Base-by-base conservation (phyloP, 2,113 vertebrate species). In the Dermatemys mawii region DNA sequence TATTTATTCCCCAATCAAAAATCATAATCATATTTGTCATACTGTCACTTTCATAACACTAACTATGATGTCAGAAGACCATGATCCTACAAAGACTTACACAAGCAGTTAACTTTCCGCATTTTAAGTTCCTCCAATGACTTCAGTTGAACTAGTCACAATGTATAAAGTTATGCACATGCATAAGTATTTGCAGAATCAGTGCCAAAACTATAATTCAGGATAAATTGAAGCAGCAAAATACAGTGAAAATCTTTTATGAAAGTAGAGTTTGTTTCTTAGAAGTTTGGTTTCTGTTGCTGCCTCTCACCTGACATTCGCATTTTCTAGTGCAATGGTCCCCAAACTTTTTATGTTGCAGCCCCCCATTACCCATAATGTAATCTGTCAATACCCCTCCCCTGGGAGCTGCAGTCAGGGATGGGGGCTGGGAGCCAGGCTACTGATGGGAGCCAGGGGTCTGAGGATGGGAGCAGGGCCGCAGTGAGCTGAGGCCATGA, bases 151-250 rank as follows among this genome's bases (percentile, higher is more conserved):
- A 87, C 67, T n/a, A 80, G 67, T 80, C 75, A 38, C 83, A 86
- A 17, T 12, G 0, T 86, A 50, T 21, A 8, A 49, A 19, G 5
- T 5, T 83, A 83, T 5, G 55, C 50, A 57, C 0, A 0, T 0
- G 26, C 22, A 21, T 22, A 70, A 70, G 9, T 70, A 35, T 70
- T 38, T 22, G 63, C 32, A 70, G 19, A 38, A 38, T 70, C n/a
- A n/a, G n/a, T 38, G 63, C 35, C n/a, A 70, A 19, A 38, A 21
- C 19, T 38, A 38, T 21, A 5, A n/a, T n/a, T 70, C 63, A 38
- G 63, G 4, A n/a, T 70, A 70, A 22, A 11, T 38, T 11, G 35
- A 38, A 70, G 63, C n/a, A 70, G 63, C 32, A 70, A 70, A 70
- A 38, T 38, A 67, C 38, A 70, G 63, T 9, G 5, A 70, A 70